phyloP scores from a whole-genome alignment of 1,140 invertebrate species.

The Centruroides sculpturatus region DNA sequence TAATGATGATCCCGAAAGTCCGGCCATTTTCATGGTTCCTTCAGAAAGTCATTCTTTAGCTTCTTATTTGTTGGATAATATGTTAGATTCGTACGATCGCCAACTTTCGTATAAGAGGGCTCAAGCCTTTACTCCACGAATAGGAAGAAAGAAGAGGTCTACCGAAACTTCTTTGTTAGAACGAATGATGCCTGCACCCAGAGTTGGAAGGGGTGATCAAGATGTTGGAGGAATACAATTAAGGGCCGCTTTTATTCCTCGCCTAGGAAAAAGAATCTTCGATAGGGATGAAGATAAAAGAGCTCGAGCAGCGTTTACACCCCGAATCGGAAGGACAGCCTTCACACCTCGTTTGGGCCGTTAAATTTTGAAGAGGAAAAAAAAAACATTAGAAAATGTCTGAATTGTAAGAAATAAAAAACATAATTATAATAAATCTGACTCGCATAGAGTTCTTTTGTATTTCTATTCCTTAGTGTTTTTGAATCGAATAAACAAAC shows the following conservation, averaged over 20 bases:
- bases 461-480: no score
- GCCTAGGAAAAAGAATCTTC: slow-evolving; percentile 5
- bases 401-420: no score
- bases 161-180: background rate
- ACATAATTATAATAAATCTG: no score
- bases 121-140: slow-evolving; percentile 8
- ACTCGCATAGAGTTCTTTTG: no score
- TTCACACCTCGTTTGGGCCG: slow-evolving; percentile 14
- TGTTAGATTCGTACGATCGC: no score
- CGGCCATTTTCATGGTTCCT: no score
- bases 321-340: slow-evolving; percentile 14
- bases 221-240: background rate
- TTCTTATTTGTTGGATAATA: no score
- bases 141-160: slow-evolving; percentile 16
- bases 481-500: no score
- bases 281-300: slow-evolving; percentile 3
- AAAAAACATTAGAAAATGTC: no score
- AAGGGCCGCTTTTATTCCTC: slow-evolving; percentile 11
- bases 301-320: slow-evolving; percentile 11
- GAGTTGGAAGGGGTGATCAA: background rate
- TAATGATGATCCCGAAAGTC: no score
- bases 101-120: background rate
- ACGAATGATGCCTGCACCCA: background rate
- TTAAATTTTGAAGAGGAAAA: no score
- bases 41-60: no score